Evolutionary conservation across 2,888 invertebrate species (phyloP).

Genomic region (Epirrita christyi): DNA sequence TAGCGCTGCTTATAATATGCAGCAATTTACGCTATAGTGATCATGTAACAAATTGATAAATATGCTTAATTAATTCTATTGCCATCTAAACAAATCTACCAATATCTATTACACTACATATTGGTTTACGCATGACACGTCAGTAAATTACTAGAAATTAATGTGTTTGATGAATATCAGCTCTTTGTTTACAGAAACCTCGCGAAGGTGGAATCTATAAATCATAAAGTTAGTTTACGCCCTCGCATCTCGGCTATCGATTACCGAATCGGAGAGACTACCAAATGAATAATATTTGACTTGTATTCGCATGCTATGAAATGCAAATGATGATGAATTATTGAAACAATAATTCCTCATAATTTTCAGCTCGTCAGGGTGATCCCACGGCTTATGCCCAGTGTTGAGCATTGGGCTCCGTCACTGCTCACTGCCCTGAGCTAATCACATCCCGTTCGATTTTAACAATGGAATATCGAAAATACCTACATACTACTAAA

Average conservation of each 20-base stretch:
- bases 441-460: no score
- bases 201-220: conserved; percentile 52
- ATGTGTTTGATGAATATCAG: conserved; percentile 40
- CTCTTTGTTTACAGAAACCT: conserved; percentile 48
- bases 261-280: conserved; percentile 42
- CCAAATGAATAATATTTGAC: conserved; percentile 20
- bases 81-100: conserved; percentile 25
- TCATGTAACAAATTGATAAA: conserved; percentile 10
- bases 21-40: no score
- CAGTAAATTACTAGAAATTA: conserved; percentile 34
- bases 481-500: no score
- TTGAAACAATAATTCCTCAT: no score
- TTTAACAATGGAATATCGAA: no score
- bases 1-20: no score
- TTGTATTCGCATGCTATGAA: not conserved
- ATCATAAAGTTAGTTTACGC: conserved; percentile 57
- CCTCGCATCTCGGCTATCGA: conserved; percentile 53
- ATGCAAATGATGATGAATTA: no score
- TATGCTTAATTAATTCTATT: conserved; percentile 25
- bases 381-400: no score
- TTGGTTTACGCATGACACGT: conserved; percentile 24
- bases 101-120: conserved; percentile 30
- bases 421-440: no score
- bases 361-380: no score
- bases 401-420: no score